Evolutionary conservation across 2,888 invertebrate genomes (phyloP), one percentile per base, ranked within the genome.

Genomic region (Acleris emargana): DNA sequence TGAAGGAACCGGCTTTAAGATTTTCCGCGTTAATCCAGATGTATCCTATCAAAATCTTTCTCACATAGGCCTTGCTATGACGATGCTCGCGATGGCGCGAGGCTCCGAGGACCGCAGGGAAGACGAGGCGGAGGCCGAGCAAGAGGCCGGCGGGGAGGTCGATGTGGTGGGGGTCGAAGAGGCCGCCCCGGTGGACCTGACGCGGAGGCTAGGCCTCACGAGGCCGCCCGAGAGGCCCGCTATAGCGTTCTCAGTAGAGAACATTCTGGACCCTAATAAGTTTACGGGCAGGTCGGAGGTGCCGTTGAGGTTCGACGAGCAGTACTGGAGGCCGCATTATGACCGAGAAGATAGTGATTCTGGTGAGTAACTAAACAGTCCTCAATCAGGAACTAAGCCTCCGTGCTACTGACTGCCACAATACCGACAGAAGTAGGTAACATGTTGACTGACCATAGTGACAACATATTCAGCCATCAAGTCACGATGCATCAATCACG

Each of bases 241-340:
- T 3, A 91, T 97, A 70, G 97, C 97, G 18, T 97, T 97, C 88
- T 97, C 97, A 5, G 97, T 97, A 22, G 97, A 97, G 89, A 97
- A 97, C 81, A 97, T 97, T 71, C 89, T 97, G 73, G 97, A 97
- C 86, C 97, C 97, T 4, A 97, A 95, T 76, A 97, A 97, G 90
- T 97, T 97, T 84, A 97, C 97, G 28, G 97, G 97, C 38, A 88
- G 94, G 76, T 90, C 93, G 9, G 93, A 93, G 64, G 89, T 87
- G 16, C 93, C 93, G 32, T 80, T 93, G 68, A 87, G 91, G 78
- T 95, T 89, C 79, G 94, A 86, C 75, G 94, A 93, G 82, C 94
- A 94, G 78, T 94, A 94, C 79, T 89, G 88, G 92, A 86, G 93
- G 71, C 93, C 93, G 51, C 93, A 93, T 72, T 93, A 91, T 68